Base-by-base conservation (phyloP, 2,888 invertebrate genomes). In the Ypsolopha scabrella region DNA sequence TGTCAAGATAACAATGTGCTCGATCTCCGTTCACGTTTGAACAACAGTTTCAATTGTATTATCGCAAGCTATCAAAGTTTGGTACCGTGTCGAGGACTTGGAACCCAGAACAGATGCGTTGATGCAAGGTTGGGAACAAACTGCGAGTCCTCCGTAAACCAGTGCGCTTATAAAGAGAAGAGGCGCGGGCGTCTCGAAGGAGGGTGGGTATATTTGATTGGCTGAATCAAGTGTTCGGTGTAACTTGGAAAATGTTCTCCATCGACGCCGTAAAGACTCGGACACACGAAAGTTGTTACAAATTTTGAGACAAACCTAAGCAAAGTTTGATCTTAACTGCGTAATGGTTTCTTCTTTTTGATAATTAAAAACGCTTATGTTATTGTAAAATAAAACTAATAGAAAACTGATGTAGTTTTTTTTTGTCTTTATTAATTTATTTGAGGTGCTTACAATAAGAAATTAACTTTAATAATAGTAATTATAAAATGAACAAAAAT, bases 141-240 rank as follows among this genome's bases (percentile, higher is more conserved):
- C 83, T 85, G 83, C 70, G 75, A 61, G 68, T 63, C 60, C 65
- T 62, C 64, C 63, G 60, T 61, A 59, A 57, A 60, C 63, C 62
- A 58, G 60, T 62, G 24, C 75, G 73, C 75, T 77, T 86, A 82
- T 86, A 86, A 83, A 82, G 80, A 75, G 73, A 70, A 75, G 79
- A 82, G 83, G 82, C 68, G 83, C 72, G 85, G 85, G 85, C 73
- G 85, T 70, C 58, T 59, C 57, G 64, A 55, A 64, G 79, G 83
- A 80, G 85, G 85, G 78, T 83, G 85, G 80, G 83, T 83, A 72
- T 86, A 83, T 83, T 87, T 88, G 88, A 90, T 89, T 89, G 89
- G 88, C 88, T 83, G 88, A 89, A 90, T 90, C 88, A 89, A 85
- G 82, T 82, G 85, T 88, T 88, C 86, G 75, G 77, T 75, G 88